These are phyloP conservation scores for Sphaerophoria rueppellii DNA, from an alignment of 2,888 invertebrate genomes.

Conservation along the genomic window DNA sequence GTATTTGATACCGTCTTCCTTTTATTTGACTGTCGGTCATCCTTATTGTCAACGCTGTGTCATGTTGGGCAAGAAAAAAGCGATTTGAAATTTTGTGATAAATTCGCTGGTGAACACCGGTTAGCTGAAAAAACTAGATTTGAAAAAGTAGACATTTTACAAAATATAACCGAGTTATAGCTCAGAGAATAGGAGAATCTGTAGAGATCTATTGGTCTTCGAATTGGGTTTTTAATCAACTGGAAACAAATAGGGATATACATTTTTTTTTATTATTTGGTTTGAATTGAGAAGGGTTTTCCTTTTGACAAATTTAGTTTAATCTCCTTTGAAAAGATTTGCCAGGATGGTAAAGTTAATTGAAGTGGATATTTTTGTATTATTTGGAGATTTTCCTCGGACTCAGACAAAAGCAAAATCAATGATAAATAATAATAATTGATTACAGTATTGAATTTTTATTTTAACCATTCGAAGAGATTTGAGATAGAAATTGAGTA, in stretches of 20 bases:
- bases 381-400: neutral
- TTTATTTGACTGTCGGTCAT: neutral
- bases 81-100: conserved; percentile 10
- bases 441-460: too few relatives aligned
- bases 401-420: neutral
- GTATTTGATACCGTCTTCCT: conserved; percentile 28
- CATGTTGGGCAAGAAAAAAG: neutral
- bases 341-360: neutral
- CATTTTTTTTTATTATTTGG: neutral
- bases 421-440: neutral
- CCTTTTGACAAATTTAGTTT: conserved; percentile 8
- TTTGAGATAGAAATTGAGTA: too few relatives aligned
- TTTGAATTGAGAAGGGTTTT: neutral
- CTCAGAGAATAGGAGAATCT: conserved; percentile 19
- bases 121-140: neutral
- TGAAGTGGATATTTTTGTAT: neutral
- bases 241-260: conserved; percentile 3
- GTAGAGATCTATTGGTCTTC: neutral
- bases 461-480: too few relatives aligned
- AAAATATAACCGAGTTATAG: conserved; percentile 46
- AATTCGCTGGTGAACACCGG: too few relatives aligned
- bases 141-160: conserved; percentile 36
- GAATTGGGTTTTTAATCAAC: conserved; percentile 46
- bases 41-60: neutral
- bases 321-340: conserved; percentile 21